Conservation (phyloP, 2,797 vertebrate species). For the Babyrousa celebensis region DNA sequence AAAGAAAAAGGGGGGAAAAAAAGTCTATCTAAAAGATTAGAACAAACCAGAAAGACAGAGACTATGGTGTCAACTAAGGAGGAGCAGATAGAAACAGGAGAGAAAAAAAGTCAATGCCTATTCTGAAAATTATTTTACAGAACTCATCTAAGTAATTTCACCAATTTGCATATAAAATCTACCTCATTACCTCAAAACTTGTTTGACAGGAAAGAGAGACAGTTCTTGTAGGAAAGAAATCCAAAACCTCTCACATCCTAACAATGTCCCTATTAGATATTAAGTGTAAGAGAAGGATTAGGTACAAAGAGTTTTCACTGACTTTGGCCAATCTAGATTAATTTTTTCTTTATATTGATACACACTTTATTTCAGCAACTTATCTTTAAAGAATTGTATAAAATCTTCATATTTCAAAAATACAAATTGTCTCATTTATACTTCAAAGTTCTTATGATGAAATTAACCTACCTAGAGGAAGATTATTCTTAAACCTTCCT, state of each 20-base stretch:
- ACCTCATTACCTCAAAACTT: neutral
- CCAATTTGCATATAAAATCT: slow-evolving; percentile 70
- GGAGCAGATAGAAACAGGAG: neutral
- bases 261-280: slow-evolving; percentile 49
- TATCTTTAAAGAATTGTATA: slow-evolving; percentile 25
- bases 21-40: slow-evolving; percentile 47
- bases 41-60: slow-evolving; percentile 55
- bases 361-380: slow-evolving; percentile 32
- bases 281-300: slow-evolving; percentile 53
- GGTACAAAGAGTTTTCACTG: slow-evolving; percentile 33
- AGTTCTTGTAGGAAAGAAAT: slow-evolving; percentile 30
- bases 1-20: neutral
- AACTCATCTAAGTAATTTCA: slow-evolving; percentile 61
- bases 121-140: slow-evolving; percentile 8
- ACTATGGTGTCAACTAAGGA: neutral
- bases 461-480: slow-evolving; percentile 59
- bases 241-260: slow-evolving; percentile 34
- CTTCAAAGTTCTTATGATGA: slow-evolving; percentile 27
- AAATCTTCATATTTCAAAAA: slow-evolving; percentile 55
- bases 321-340: neutral
- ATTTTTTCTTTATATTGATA: slow-evolving; percentile 12
- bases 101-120: neutral
- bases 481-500: slow-evolving; percentile 16
- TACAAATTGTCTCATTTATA: slow-evolving; percentile 42
- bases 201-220: neutral